Percentiles rank a stretch among this genome's conserved stretches.
phyloP scores from a whole-genome alignment of 2,888 invertebrate species.

The Rhagium mordax region DNA sequence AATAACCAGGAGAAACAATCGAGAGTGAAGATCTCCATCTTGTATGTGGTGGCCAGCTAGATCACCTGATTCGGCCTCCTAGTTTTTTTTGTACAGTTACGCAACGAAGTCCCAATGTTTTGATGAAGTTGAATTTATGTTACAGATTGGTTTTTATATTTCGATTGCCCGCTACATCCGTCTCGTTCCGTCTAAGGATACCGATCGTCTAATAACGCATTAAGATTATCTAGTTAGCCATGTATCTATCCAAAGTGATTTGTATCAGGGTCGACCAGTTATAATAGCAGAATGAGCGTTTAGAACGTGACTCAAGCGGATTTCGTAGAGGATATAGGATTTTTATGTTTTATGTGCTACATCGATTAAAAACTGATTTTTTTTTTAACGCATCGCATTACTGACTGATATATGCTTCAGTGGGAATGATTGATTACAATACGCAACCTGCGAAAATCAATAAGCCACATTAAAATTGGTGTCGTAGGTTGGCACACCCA shows the following conservation, averaged over 20 bases:
- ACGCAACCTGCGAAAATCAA: background rate
- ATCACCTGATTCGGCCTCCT: no score
- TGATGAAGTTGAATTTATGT: no score
- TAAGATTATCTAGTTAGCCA: background rate
- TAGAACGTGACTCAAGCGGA: slow-evolving; percentile 7
- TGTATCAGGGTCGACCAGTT: slow-evolving; percentile 16
- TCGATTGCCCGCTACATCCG: background rate
- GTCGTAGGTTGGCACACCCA: background rate
- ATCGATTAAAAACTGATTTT: background rate
- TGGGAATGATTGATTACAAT: background rate
- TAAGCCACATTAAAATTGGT: background rate
- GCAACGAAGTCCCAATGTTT: no score
- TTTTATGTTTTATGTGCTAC: background rate
- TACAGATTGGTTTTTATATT: no score
- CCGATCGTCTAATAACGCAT: background rate
- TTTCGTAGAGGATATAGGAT: slow-evolving; percentile 3
- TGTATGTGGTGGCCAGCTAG: no score
- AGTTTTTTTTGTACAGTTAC: no score
- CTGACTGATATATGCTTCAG: background rate
- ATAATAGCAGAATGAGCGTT: background rate
- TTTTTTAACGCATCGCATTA: background rate
- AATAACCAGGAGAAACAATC: no score
- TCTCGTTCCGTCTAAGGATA: background rate
- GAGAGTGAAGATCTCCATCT: no score
- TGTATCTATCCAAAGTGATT: background rate